Evolutionary conservation across 2,113 vertebrate genomes (phyloP), one percentile per base, ranked within the genome.

Genomic region (Dipodomys ordii): DNA sequence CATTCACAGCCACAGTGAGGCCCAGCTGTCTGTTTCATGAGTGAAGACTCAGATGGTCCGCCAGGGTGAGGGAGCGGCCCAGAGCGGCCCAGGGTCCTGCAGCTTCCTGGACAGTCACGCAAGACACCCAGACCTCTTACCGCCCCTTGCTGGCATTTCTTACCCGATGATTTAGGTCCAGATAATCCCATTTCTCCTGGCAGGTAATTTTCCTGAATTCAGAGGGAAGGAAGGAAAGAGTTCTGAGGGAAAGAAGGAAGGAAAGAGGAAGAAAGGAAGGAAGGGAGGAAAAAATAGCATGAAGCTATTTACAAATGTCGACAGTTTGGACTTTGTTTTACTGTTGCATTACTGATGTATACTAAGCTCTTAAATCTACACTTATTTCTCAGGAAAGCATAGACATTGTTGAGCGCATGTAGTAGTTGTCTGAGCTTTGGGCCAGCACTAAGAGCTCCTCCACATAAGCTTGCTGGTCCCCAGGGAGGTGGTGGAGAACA

Each of bases 341-440:
- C 83, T 69, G 30, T 73, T 25, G 15, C 0, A 0, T 71, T 19
- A 19, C 57, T 18, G 28, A 32, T 15, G 30, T 25, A 57, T 13
- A 4, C 67, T 46, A 39, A 92, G 69, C 22, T 28, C 87, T 15
- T 16, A 32, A 12, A 16, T n/a, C 35, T 28, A 1, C 64, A 23
- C 57, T 68, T 9, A 4, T 78, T 76, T 77, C 82, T 94, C 90
- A 88, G 92, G 88, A 93, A 93, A 35, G 80, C 16, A 76, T 76
- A 27, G 53, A 13, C 53, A 3, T 7, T 28, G 6, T 18, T 30
- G 74, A 23, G 11, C 27, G 11, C 27, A 12, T 60, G 6, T 6
- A 2, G 0, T 27, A 9, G 80, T 7, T 25, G 23, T 67, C 44
- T 0, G 22, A 76, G 53, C 87, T 62, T 13, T 57, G 53, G 49